phyloP scores from a whole-genome alignment of 1,140 invertebrate genomes.

The Macrostomum lignano region DNA sequence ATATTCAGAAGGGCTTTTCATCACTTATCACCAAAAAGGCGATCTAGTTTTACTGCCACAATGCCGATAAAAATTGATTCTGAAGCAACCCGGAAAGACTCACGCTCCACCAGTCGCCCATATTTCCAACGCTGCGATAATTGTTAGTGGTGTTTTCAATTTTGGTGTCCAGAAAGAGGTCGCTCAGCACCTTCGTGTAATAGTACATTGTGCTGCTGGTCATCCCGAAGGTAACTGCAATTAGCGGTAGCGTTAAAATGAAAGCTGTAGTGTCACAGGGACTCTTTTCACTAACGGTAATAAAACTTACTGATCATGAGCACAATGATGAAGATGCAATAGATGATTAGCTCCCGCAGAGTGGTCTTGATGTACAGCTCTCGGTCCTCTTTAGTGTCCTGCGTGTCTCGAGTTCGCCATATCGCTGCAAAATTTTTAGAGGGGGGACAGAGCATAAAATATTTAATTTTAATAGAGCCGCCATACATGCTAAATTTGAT shows the following conservation, averaged over 20 bases:
- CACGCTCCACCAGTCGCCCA: slow-evolving; percentile 36
- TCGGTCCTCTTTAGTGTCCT: slow-evolving; percentile 22
- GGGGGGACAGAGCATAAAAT: too few species aligned
- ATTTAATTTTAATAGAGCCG: too few species aligned
- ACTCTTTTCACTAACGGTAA: too few species aligned
- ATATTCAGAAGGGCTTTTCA: too few species aligned
- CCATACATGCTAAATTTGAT: too few species aligned
- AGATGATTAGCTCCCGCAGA: slow-evolving; percentile 33
- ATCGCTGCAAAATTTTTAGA: too few species aligned
- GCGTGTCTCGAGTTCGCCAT: slow-evolving; percentile 27
- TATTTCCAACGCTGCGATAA: slow-evolving; percentile 25
- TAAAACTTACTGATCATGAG: slow-evolving; percentile 34
- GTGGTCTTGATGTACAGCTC: slow-evolving; percentile 33
- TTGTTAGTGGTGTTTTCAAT: not conserved
- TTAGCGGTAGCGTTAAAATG: too few species aligned
- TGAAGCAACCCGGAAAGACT: too few species aligned
- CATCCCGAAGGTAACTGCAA: slow-evolving; percentile 2
- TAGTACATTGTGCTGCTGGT: slow-evolving; percentile 1
- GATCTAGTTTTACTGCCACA: too few species aligned
- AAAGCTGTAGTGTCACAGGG: too few species aligned
- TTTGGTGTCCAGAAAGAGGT: not conserved
- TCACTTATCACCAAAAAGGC: too few species aligned
- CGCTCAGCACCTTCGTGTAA: not conserved
- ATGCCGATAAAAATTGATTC: too few species aligned
- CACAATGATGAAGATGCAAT: slow-evolving; percentile 32